Evolutionary conservation across 2,113 vertebrate species (phyloP).

Genomic region (Melanostigma gelatinosum): DNA sequence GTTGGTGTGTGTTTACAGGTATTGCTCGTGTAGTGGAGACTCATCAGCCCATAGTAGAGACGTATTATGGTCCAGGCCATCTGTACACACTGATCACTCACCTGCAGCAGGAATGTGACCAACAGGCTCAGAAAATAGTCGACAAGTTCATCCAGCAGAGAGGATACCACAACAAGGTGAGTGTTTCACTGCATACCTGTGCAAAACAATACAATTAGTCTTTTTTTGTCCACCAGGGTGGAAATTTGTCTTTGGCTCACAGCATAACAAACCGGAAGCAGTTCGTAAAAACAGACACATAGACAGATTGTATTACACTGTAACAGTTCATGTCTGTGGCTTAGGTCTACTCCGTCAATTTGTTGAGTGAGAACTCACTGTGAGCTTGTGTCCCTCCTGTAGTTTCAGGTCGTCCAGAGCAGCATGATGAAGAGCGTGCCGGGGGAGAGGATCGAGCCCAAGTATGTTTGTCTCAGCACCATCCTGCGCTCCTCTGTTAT

Average conservation of each 20-base stretch:
- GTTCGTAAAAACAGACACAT: not conserved
- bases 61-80: slow-evolving; percentile 94
- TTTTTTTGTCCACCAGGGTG: not conserved
- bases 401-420: slow-evolving; percentile 96
- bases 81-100: slow-evolving; percentile 94
- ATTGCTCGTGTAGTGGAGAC: slow-evolving; percentile 97
- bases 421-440: slow-evolving; percentile 92
- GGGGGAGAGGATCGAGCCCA: slow-evolving; percentile 92
- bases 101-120: slow-evolving; percentile 95
- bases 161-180: slow-evolving; percentile 93
- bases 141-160: slow-evolving; percentile 95
- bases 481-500: not conserved
- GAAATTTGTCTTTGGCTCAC: too few relatives aligned
- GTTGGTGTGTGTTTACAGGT: slow-evolving; percentile 78
- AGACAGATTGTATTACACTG: not conserved
- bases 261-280: not conserved
- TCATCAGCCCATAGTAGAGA: slow-evolving; percentile 97
- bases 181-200: not conserved
- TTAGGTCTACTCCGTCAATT: not conserved
- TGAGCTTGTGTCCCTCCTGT: slow-evolving; percentile 57
- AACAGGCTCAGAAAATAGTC: slow-evolving; percentile 93
- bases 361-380: not conserved
- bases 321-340: too few relatives aligned
- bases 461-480: slow-evolving; percentile 74
- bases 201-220: not conserved